These are phyloP conservation scores for Argopecten irradians DNA, from an alignment of 1,140 invertebrate genomes.

Conservation along the genomic window DNA sequence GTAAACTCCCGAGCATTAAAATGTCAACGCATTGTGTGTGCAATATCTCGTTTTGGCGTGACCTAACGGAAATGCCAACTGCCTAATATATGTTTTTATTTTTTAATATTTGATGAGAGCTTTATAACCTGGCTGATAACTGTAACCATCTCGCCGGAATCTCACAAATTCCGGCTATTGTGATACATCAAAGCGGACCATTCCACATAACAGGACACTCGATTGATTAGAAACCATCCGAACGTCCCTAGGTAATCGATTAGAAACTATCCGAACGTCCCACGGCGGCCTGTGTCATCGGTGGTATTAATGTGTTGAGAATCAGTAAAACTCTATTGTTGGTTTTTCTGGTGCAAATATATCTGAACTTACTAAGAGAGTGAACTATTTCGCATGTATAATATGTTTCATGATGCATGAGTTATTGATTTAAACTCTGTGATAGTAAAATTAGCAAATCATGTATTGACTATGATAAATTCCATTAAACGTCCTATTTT, in stretches of 20 bases:
- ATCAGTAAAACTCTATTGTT: neutral
- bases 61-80: slow-evolving; percentile 13
- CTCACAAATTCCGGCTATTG: neutral
- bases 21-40: neutral
- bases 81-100: neutral
- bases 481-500: neutral
- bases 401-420: neutral
- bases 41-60: neutral
- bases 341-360: neutral
- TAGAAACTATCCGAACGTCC: slow-evolving; percentile 16
- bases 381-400: neutral
- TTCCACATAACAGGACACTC: slow-evolving; percentile 13
- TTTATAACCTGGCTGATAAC: neutral
- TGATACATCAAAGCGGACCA: slow-evolving; percentile 14
- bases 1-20: neutral
- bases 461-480: neutral
- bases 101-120: neutral
- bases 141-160: neutral
- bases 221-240: neutral
- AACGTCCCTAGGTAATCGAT: neutral
- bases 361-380: neutral
- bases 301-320: neutral
- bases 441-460: neutral
- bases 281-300: neutral
- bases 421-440: neutral